Conservation (phyloP, 2,888 invertebrate genomes). For the Monopis laevigella region DNA sequence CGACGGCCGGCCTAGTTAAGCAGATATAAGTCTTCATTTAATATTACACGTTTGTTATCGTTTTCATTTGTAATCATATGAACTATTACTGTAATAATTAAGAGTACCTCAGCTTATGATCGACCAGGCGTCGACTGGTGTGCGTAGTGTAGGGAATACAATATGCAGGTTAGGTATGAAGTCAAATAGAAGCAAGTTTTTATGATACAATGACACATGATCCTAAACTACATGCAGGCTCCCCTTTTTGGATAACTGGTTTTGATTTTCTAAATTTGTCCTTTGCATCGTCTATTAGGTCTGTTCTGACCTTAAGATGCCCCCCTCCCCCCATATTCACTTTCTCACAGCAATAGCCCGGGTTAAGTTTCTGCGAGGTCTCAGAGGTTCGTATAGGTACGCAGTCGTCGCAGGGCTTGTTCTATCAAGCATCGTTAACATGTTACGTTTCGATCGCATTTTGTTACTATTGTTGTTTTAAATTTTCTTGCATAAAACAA, state of each 20-base stretch:
- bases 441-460: constrained; percentile 58
- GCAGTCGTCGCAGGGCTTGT: constrained; percentile 64
- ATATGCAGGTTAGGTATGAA: constrained; percentile 46
- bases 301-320: neutral
- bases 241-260: constrained; percentile 35
- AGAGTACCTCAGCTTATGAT: constrained; percentile 64
- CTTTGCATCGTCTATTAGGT: constrained; percentile 15
- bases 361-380: constrained; percentile 47
- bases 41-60: constrained; percentile 63
- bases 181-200: constrained; percentile 40
- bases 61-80: constrained; percentile 63
- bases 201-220: constrained; percentile 51
- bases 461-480: constrained; percentile 50
- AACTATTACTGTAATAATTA: constrained; percentile 63
- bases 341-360: constrained; percentile 49
- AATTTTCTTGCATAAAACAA: constrained; percentile 18
- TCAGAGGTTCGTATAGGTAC: constrained; percentile 35
- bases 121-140: constrained; percentile 67
- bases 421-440: constrained; percentile 54
- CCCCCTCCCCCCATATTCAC: neutral
- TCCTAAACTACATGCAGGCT: constrained; percentile 43
- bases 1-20: constrained; percentile 60
- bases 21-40: constrained; percentile 63
- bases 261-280: constrained; percentile 42
- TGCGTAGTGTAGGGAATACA: constrained; percentile 39